Percentiles rank a stretch among this genome's conserved stretches.
Evolutionary conservation across 2,888 invertebrate genomes (phyloP).

Genomic region (Leptinotarsa tumamoca): DNA sequence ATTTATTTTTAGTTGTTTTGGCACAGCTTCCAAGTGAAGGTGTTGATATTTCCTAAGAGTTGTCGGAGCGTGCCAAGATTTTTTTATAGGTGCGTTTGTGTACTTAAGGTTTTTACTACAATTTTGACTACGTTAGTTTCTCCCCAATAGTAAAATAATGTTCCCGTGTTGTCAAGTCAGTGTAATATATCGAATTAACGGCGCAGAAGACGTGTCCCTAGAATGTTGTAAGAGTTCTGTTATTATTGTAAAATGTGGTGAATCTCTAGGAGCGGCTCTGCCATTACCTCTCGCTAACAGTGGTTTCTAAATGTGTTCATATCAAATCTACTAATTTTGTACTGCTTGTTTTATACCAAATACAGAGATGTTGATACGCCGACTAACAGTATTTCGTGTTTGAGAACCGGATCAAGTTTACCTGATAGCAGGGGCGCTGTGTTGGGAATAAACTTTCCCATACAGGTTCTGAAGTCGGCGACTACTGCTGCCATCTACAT

Average conservation of each 20-base stretch:
- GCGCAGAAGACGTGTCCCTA: conserved; percentile 44
- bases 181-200: conserved; percentile 35
- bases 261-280: conserved; percentile 63
- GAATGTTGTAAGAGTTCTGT: conserved; percentile 56
- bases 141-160: conserved; percentile 42
- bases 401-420: not conserved
- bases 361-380: conserved; percentile 52
- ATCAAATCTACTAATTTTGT: conserved; percentile 61
- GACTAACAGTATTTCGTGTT: conserved; percentile 55
- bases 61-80: conserved; percentile 55
- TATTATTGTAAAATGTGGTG: conserved; percentile 58
- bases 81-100: conserved; percentile 57
- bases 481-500: conserved; percentile 13
- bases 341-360: conserved; percentile 58
- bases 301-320: conserved; percentile 64
- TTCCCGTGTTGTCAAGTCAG: conserved; percentile 48
- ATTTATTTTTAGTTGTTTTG: conserved; percentile 58
- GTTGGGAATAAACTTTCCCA: not conserved
- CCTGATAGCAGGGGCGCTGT: not conserved
- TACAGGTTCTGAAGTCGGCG: not conserved
- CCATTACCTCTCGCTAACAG: conserved; percentile 63
- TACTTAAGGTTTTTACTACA: conserved; percentile 58
- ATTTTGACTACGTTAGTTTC: conserved; percentile 48
- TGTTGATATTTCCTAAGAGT: conserved; percentile 50
- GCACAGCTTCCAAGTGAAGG: conserved; percentile 44